Conservation (phyloP, 2,888 invertebrate species). For the Andrena flavipes region DNA sequence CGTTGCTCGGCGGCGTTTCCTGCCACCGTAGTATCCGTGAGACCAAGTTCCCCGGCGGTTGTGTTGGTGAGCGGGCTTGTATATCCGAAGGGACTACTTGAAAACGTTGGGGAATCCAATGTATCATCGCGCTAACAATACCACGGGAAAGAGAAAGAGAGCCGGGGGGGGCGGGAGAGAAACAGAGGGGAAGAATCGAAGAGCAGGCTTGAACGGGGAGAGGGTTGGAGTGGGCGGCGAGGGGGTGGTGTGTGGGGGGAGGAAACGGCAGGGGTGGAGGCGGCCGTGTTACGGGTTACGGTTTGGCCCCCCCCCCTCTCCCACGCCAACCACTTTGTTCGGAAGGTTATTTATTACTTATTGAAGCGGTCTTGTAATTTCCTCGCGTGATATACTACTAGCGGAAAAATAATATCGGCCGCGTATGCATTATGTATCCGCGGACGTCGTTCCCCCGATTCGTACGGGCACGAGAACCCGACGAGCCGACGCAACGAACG, state of each 20-base stretch:
- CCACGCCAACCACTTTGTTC: constrained; percentile 70
- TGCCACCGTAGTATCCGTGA: constrained; percentile 18
- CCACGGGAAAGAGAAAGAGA: constrained; percentile 36
- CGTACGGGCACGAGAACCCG: constrained; percentile 23
- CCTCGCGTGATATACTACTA: constrained; percentile 76
- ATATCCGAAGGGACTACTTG: constrained; percentile 55
- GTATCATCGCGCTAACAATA: constrained; percentile 73
- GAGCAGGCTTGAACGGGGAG: constrained; percentile 12
- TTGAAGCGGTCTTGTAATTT: constrained; percentile 79
- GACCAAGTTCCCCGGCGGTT: not conserved
- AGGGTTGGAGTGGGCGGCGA: constrained; percentile 14
- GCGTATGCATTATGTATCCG: constrained; percentile 75
- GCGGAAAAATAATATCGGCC: constrained; percentile 78
- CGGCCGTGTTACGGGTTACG: constrained; percentile 52
- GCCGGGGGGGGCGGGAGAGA: constrained; percentile 22
- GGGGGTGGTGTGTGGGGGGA: not conserved
- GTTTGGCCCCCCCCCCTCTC: constrained; percentile 5
- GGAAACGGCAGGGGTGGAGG: not conserved
- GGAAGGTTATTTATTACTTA: constrained; percentile 79
- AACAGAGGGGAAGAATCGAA: constrained; percentile 27
- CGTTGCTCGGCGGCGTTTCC: constrained; percentile 40
- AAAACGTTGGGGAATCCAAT: constrained; percentile 64
- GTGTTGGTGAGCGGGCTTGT: constrained; percentile 31
- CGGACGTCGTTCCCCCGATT: constrained; percentile 34
- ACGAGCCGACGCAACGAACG: not conserved